Conservation (phyloP, 2,797 vertebrate genomes). For the Galaxias olidus region DNA sequence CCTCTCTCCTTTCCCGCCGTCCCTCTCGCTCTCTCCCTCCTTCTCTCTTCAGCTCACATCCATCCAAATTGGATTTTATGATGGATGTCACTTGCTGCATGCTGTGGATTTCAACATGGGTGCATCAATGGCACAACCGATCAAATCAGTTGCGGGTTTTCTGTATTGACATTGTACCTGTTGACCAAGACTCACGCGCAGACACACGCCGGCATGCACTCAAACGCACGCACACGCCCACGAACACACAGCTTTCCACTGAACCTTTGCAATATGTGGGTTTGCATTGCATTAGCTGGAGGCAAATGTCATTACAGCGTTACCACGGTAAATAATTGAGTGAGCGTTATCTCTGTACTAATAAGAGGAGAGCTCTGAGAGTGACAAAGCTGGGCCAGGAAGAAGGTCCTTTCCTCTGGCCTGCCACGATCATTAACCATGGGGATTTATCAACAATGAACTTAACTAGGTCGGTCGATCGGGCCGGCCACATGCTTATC, state of each 20-base stretch:
- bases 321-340: too few relatives aligned
- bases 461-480: too few relatives aligned
- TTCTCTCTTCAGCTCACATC: slow-evolving; percentile 5
- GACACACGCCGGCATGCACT: too few relatives aligned
- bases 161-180: not conserved
- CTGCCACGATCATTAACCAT: slow-evolving; percentile 11
- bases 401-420: not conserved
- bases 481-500: too few relatives aligned
- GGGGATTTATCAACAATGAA: not conserved
- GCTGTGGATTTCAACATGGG: slow-evolving; percentile 2
- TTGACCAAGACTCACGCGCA: not conserved
- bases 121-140: not conserved
- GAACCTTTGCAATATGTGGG: too few relatives aligned
- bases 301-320: too few relatives aligned
- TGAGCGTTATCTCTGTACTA: too few relatives aligned
- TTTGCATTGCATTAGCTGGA: too few relatives aligned
- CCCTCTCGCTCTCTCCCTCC: slow-evolving; percentile 16
- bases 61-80: slow-evolving; percentile 1
- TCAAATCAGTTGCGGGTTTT: not conserved
- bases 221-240: too few relatives aligned
- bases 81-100: not conserved
- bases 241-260: too few relatives aligned
- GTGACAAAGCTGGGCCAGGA: not conserved
- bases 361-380: too few relatives aligned
- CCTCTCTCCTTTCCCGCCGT: slow-evolving; percentile 34